These are phyloP conservation scores for Musca vetustissima DNA, from an alignment of 1,140 invertebrate species.

Conservation along the genomic window DNA sequence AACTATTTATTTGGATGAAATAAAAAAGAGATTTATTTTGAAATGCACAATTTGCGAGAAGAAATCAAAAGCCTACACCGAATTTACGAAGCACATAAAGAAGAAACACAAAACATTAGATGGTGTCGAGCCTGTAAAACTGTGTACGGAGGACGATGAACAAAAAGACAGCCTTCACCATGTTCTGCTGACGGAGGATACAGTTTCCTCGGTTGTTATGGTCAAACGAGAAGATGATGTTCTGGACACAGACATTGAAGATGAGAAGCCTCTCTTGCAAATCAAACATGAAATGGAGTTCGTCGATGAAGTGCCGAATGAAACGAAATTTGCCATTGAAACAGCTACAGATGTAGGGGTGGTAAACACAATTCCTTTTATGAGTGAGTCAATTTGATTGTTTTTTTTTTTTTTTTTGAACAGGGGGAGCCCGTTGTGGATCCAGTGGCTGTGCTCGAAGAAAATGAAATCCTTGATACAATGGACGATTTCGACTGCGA, in stretches of 20 bases:
- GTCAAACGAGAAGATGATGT: neutral
- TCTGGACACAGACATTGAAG: neutral
- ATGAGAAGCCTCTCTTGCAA: neutral
- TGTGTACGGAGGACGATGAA: too few species aligned
- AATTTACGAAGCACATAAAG: constrained; percentile 1
- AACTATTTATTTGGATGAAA: constrained; percentile 17
- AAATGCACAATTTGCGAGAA: neutral
- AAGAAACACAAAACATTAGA: neutral
- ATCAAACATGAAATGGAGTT: constrained; percentile 15
- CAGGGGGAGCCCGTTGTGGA: neutral
- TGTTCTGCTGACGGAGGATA: neutral
- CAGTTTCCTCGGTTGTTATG: too few species aligned
- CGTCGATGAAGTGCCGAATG: neutral
- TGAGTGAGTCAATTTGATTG: neutral
- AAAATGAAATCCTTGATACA: neutral
- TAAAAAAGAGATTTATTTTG: constrained; percentile 6
- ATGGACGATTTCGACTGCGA: neutral
- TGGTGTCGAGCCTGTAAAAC: neutral
- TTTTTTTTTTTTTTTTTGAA: too few species aligned
- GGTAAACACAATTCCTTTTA: neutral
- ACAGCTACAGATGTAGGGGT: neutral
- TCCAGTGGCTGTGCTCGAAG: neutral
- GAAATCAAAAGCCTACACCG: constrained; percentile 1
- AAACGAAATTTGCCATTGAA: neutral
- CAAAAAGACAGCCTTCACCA: neutral